These are phyloP conservation scores for Tenualosa ilisha DNA, from an alignment of 2,797 vertebrate species.

Conservation along the genomic window DNA sequence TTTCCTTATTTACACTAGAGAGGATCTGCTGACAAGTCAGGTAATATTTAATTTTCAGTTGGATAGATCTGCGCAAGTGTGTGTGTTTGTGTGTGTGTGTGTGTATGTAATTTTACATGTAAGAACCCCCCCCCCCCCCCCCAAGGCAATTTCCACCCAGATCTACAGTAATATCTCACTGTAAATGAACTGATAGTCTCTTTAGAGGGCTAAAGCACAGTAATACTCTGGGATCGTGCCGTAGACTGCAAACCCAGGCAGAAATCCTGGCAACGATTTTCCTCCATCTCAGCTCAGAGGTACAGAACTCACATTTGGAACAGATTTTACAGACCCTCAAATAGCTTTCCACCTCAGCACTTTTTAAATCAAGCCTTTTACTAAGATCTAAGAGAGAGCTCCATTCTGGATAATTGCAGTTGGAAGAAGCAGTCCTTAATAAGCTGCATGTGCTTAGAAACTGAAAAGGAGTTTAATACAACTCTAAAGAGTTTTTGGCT, in stretches of 20 bases:
- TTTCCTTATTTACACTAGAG: not conserved
- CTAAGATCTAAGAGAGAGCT: not conserved
- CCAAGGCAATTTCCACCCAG: not conserved
- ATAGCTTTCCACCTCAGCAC: constrained; percentile 17
- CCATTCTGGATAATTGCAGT: not conserved
- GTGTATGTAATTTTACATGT: not conserved
- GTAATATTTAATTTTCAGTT: not conserved
- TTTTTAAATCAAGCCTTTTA: constrained; percentile 24
- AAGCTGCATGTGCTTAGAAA: not conserved
- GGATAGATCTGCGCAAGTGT: constrained; percentile 14
- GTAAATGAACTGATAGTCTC: not conserved
- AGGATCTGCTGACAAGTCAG: not conserved
- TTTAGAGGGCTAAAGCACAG: not conserved
- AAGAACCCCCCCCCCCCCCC: not conserved
- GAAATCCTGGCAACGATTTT: not conserved
- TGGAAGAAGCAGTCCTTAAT: not conserved
- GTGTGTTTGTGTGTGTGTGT: constrained; percentile 23
- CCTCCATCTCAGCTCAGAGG: not conserved
- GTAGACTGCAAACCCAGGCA: not conserved
- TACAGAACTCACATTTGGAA: not conserved
- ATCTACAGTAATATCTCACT: not conserved
- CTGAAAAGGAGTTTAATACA: not conserved
- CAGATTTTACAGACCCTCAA: constrained; percentile 17
- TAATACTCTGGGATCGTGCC: not conserved
- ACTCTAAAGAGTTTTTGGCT: not conserved